Evolutionary conservation across 2,888 invertebrate species (phyloP).

Genomic region (Cryptus armator): DNA sequence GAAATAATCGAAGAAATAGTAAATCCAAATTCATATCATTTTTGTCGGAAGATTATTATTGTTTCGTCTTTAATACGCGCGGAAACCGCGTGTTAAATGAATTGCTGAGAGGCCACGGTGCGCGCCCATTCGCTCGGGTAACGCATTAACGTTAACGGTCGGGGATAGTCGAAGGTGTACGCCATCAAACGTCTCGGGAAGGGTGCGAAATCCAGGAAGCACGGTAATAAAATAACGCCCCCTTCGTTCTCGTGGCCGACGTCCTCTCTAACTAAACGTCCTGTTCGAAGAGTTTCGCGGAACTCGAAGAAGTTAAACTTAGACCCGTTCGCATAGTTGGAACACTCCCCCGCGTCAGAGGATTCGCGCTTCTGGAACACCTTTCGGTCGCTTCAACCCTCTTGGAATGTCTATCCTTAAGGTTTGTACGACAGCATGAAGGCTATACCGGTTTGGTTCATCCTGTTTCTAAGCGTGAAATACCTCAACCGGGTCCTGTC

Average conservation of each 20-base stretch:
- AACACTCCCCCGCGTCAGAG: conserved; percentile 60
- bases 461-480: conserved; percentile 7
- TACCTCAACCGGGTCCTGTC: conserved; percentile 26
- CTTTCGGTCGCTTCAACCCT: conserved; percentile 54
- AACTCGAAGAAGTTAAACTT: conserved; percentile 73
- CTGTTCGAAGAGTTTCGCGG: conserved; percentile 59
- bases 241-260: conserved; percentile 55
- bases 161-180: conserved; percentile 70
- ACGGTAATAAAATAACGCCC: conserved; percentile 81
- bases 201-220: conserved; percentile 74
- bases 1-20: not conserved
- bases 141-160: conserved; percentile 63
- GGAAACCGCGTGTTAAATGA: conserved; percentile 60
- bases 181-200: conserved; percentile 72
- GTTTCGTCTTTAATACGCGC: conserved; percentile 30
- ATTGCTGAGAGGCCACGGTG: conserved; percentile 36
- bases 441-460: conserved; percentile 9
- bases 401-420: conserved; percentile 57
- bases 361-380: conserved; percentile 54
- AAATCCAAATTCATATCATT: not conserved
- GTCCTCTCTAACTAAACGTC: conserved; percentile 61
- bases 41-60: conserved; percentile 18
- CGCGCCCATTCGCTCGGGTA: conserved; percentile 36
- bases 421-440: conserved; percentile 49
- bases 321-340: conserved; percentile 62